A percentile compares a stretch with the other conserved stretches of the same genome.
Conservation (phyloP, 2,113 vertebrate species). For the Sigmodon hispidus region DNA sequence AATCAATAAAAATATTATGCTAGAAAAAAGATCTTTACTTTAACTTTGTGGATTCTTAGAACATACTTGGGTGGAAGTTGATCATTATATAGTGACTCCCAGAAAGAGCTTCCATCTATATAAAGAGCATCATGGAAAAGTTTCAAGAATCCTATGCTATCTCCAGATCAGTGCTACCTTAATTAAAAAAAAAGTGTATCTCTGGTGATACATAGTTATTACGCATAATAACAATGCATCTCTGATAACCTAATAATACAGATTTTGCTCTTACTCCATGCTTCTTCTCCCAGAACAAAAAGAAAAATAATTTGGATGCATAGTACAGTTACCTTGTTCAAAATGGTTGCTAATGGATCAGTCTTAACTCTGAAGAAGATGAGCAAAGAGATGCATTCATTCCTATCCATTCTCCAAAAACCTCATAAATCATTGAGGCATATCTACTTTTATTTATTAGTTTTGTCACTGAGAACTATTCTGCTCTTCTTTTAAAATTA, state of each 20-base stretch:
- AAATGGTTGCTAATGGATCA: not conserved
- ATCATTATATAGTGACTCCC: not conserved
- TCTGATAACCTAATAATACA: not conserved
- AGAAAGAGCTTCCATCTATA: not conserved
- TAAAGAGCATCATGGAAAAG: not conserved
- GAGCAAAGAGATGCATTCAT: not conserved
- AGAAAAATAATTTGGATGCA: not conserved
- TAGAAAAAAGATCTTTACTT: conserved; percentile 29
- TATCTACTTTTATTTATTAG: conserved; percentile 7
- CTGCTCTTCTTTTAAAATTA: conserved; percentile 36
- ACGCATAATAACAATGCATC: not conserved
- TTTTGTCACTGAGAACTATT: conserved; percentile 29
- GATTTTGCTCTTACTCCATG: not conserved
- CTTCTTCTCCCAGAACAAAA: not conserved
- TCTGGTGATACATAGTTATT: not conserved
- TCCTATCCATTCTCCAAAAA: not conserved
- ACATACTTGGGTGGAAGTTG: not conserved
- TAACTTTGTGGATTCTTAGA: conserved; percentile 10
- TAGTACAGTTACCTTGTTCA: conserved; percentile 17
- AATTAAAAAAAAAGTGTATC: not conserved
- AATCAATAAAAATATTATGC: not conserved
- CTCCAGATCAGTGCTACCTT: not conserved
- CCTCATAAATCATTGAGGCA: not conserved
- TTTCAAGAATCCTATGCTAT: not conserved
- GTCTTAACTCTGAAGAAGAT: not conserved